Evolutionary conservation across 2,888 invertebrate species (phyloP), one percentile per base, ranked within the genome.

Genomic region (Hirudinaria manillensis): DNA sequence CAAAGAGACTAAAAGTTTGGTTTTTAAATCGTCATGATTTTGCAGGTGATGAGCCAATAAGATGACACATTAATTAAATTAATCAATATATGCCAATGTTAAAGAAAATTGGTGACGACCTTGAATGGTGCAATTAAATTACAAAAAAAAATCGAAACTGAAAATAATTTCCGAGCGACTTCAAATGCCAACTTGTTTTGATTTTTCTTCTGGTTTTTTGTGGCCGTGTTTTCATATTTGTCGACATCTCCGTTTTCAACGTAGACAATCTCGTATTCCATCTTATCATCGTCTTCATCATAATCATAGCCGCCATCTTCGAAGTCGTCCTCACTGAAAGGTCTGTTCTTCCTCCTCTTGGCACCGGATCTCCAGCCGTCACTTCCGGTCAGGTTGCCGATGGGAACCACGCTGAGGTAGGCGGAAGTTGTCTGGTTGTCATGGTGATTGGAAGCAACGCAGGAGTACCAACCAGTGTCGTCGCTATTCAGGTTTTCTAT

Each of bases 391-490:
- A 71, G 55, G 16, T 72, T 72, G 24, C 53, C 55, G 24, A 53
- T 32, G 32, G 72, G 72, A 72, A 72, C 27, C 32, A 72, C 72
- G 45, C 27, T 51, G 24, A 72, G 55, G 34, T 72, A 72, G 55
- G 72, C 72, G 55, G 72, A 72, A 51, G 72, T 51, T 29, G 72
- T 53, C 13, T 55, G 24, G 51, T 53, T 72, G 55, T 45, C 72
- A 55, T 72, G 55, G 72, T 51, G 45, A 45, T 72, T 72, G 24
- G 72, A 27, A 6, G 72, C 72, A 6, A 72, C 38, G 27, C 75
- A 75, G 19, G 75, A 53, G 45, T 75, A 75, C 61, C 70, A 56
- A 7, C 75, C 75, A 1, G 36, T 70, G 70, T 75, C 75, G 38
- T 55, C 70, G n/a, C 32, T 27, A 21, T 24, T 55, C 2, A 75